Evolutionary conservation across 2,113 vertebrate species (phyloP).

Genomic region (Argyrosomus japonicus): DNA sequence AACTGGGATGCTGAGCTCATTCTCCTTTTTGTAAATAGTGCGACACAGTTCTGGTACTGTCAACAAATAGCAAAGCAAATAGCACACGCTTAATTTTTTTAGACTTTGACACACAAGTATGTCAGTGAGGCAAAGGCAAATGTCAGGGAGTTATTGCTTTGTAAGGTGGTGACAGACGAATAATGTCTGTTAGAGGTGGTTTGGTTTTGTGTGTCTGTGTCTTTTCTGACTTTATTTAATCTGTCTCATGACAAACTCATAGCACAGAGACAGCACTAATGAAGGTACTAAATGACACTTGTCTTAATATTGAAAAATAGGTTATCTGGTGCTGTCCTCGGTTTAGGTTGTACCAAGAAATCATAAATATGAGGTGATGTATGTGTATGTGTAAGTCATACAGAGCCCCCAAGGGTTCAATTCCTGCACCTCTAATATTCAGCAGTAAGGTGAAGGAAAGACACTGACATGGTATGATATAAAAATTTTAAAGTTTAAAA

Average conservation of each 20-base stretch:
- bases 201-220: not conserved
- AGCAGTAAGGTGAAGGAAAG: not conserved
- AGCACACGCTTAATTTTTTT: not conserved
- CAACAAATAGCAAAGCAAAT: not conserved
- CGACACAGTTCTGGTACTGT: not conserved
- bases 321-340: not conserved
- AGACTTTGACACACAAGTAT: not conserved
- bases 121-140: slow-evolving; percentile 1
- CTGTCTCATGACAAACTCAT: not conserved
- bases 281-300: not conserved
- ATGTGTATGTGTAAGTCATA: not conserved
- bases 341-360: not conserved
- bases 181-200: not conserved
- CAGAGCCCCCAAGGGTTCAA: slow-evolving; percentile 1
- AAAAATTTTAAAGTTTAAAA: not conserved
- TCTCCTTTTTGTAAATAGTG: not conserved
- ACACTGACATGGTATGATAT: not conserved
- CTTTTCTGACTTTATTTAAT: slow-evolving; percentile 5
- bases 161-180: not conserved
- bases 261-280: not conserved
- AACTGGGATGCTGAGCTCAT: not conserved
- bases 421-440: not conserved
- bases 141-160: not conserved
- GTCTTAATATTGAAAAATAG: not conserved
- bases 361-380: not conserved